phyloP scores from a whole-genome alignment of 2,888 invertebrate genomes.

The Cataglyphis albicans region DNA sequence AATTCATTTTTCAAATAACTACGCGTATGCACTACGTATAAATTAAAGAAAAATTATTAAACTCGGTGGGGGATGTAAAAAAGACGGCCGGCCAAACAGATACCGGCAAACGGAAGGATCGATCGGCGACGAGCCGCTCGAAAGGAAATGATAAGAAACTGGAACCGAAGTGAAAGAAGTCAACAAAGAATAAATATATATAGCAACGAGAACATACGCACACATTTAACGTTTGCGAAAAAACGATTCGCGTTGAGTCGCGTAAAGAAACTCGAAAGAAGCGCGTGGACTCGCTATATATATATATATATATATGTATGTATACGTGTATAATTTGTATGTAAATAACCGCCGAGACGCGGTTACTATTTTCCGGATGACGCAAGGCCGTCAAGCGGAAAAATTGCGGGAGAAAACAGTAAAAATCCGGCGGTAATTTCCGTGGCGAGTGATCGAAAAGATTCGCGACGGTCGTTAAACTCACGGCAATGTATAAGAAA shows the following conservation, averaged over 20 bases:
- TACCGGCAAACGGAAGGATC: constrained; percentile 24
- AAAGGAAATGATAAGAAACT: constrained; percentile 35
- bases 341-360: constrained; percentile 14
- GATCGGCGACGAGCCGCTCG: constrained; percentile 30
- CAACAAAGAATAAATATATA: constrained; percentile 58
- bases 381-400: background rate
- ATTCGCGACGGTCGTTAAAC: constrained; percentile 39
- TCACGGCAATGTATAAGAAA: constrained; percentile 26
- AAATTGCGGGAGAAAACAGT: constrained; percentile 32
- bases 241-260: background rate
- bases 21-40: background rate
- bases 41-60: constrained; percentile 17
- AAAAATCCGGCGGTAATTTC: constrained; percentile 31
- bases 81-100: background rate
- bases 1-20: constrained; percentile 13
- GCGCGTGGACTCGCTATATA: constrained; percentile 42
- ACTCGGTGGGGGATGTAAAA: constrained; percentile 41
- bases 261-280: constrained; percentile 17
- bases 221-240: background rate
- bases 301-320: background rate
- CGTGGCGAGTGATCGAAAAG: constrained; percentile 21
- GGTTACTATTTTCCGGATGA: too few relatives aligned
- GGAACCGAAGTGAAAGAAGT: constrained; percentile 31
- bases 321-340: background rate
- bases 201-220: constrained; percentile 54